Base-by-base conservation (phyloP, 2,888 invertebrate genomes). In the Lithodes maja region DNA sequence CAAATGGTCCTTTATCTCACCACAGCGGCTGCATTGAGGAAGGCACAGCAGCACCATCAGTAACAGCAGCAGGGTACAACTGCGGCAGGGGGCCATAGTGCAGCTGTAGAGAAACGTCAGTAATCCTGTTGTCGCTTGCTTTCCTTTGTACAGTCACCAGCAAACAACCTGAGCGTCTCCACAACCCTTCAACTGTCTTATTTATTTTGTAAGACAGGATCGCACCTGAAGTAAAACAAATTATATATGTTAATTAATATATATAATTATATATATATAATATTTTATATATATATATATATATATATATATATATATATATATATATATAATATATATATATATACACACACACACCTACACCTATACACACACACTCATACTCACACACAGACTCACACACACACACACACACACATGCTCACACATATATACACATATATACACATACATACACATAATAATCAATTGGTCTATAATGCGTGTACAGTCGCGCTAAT, bases 231-330 rank as follows among this genome's bases (percentile, higher is more conserved):
- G 50, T 1, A 1, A 1, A 15, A 80, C 7, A 2, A 12, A 53
- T 1, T 12, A 81, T 81, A 55, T 81, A 81, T 81, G 52, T 81
- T n/a, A 55, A 17, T 81, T n/a, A n/a, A 81, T 81, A 55, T 81
- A 81, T 81, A 2, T 81, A 81, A 54, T n/a, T 81, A 81, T 53
- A 54, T 81, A 81, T 81, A 54, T 81, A 54, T 55, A 81, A 54
- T 54, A 54, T 54, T 81, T 54, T 81, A 81, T 81, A 81, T 81
- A 81, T 81, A 81, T 81, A 81, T 81, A 81, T 81, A 81, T 81
- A 81, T 81, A 81, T 81, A 81, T 81, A 81, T 82, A 82, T 82
- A 82, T 82, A 82, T 82, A 82, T 82, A 82, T 82, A 82, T 82
- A 82, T 82, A 82, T 82, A 82, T 82, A 82, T 55, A 82, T 55